Conservation (phyloP, 2,888 invertebrate genomes). For the Pimpla rufipes region DNA sequence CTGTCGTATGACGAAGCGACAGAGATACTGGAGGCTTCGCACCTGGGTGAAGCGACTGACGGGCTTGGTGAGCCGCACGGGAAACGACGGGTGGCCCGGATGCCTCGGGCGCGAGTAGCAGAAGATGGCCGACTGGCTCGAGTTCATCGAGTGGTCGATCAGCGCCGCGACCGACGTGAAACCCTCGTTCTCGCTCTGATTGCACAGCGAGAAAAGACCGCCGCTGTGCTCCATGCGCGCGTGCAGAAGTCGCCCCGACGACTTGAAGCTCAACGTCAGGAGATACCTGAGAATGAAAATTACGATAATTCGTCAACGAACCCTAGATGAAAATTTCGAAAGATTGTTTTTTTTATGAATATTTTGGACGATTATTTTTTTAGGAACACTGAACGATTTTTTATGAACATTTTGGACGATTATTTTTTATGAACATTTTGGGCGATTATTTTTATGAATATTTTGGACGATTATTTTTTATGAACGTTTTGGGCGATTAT, state of each 20-base stretch:
- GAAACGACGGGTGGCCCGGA: slow-evolving; percentile 90
- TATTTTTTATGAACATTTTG: no score
- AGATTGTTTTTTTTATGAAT: no score
- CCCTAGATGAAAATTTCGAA: no score
- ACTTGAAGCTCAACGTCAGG: slow-evolving; percentile 91
- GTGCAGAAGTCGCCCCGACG: slow-evolving; percentile 90
- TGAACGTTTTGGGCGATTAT: no score
- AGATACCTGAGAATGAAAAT: slow-evolving; percentile 86
- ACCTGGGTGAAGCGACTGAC: slow-evolving; percentile 91
- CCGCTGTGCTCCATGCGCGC: slow-evolving; percentile 91
- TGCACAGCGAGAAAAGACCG: slow-evolving; percentile 88
- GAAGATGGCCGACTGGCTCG: slow-evolving; percentile 90
- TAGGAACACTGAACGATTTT: no score
- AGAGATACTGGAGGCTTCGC: slow-evolving; percentile 90
- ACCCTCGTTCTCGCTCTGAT: slow-evolving; percentile 86
- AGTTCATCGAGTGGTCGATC: slow-evolving; percentile 91
- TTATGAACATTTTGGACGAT: no score
- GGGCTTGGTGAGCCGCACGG: slow-evolving; percentile 91
- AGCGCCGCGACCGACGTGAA: slow-evolving; percentile 89
- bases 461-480: no score
- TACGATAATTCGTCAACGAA: no score
- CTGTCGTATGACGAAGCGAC: slow-evolving; percentile 91
- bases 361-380: no score
- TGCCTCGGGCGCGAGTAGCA: slow-evolving; percentile 90
- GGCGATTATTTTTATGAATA: no score